Evolutionary conservation across 2,888 invertebrate species (phyloP).

Genomic region (Brachyopa scutellaris): DNA sequence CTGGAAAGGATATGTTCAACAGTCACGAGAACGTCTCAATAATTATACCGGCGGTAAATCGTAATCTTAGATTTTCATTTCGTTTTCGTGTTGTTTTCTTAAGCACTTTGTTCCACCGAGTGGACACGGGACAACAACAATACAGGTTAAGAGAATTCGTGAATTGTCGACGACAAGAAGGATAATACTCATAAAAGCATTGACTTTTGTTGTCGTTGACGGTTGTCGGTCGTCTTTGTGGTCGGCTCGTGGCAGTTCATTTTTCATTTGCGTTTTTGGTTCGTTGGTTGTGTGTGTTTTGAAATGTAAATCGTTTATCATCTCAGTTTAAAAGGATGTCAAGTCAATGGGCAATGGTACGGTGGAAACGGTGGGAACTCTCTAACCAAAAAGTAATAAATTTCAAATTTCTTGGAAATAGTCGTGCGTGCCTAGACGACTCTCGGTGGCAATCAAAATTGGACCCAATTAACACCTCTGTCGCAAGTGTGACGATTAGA

Average conservation of each 20-base stretch:
- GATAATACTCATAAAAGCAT: too few relatives aligned
- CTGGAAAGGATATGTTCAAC: slow-evolving; percentile 70
- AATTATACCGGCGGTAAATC: slow-evolving; percentile 64
- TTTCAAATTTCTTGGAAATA: slow-evolving; percentile 32
- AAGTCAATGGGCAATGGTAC: too few relatives aligned
- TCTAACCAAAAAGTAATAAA: not conserved
- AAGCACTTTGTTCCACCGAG: slow-evolving; percentile 4
- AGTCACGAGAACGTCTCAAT: slow-evolving; percentile 68
- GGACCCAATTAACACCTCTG: slow-evolving; percentile 63
- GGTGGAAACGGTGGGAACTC: not conserved
- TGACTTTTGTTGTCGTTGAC: too few relatives aligned
- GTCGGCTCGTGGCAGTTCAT: slow-evolving; percentile 14
- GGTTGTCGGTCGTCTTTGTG: not conserved
- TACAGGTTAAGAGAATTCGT: slow-evolving; percentile 13
- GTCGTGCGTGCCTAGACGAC: slow-evolving; percentile 34
- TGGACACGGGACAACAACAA: not conserved
- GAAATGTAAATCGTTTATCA: slow-evolving; percentile 9
- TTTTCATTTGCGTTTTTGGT: slow-evolving; percentile 30
- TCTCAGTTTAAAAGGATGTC: not conserved
- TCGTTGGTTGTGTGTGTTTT: not conserved
- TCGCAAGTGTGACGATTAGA: slow-evolving; percentile 49
- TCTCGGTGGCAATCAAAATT: slow-evolving; percentile 37
- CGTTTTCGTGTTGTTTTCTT: slow-evolving; percentile 32
- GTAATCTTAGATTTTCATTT: slow-evolving; percentile 58
- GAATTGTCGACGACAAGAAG: slow-evolving; percentile 18